These are phyloP conservation scores for Catharus bicknelli DNA, from an alignment of 2,113 vertebrate genomes.

Conservation along the genomic window DNA sequence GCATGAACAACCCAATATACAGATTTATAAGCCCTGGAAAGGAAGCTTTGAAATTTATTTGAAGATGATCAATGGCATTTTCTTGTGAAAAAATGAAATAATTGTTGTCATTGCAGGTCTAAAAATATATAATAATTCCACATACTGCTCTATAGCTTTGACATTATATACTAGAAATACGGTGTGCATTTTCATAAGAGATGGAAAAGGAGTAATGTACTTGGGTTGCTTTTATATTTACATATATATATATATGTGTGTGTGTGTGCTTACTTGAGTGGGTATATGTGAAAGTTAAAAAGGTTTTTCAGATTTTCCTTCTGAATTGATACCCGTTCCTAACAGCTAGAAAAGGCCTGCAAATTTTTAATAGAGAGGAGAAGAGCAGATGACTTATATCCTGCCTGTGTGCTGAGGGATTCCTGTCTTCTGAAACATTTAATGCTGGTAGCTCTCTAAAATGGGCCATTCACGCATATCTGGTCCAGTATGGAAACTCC, in stretches of 20 bases:
- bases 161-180: neutral
- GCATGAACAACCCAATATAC: neutral
- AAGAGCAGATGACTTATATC: neutral
- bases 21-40: neutral
- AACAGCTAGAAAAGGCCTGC: neutral
- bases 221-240: neutral
- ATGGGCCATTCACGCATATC: neutral
- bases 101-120: neutral
- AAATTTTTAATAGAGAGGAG: neutral
- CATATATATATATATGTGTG: no score
- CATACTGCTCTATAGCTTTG: neutral
- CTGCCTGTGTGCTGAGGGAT: neutral
- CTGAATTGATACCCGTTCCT: neutral
- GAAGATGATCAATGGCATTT: neutral
- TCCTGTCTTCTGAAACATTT: neutral
- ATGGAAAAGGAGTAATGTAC: neutral
- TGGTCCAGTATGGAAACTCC: neutral
- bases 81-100: neutral
- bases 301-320: neutral
- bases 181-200: neutral
- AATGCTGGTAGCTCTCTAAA: neutral
- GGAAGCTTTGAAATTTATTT: neutral
- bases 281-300: neutral
- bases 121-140: neutral
- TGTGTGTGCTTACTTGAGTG: neutral